Base-by-base conservation (phyloP, 2,113 vertebrate genomes). In the Nycticebus coucang region DNA sequence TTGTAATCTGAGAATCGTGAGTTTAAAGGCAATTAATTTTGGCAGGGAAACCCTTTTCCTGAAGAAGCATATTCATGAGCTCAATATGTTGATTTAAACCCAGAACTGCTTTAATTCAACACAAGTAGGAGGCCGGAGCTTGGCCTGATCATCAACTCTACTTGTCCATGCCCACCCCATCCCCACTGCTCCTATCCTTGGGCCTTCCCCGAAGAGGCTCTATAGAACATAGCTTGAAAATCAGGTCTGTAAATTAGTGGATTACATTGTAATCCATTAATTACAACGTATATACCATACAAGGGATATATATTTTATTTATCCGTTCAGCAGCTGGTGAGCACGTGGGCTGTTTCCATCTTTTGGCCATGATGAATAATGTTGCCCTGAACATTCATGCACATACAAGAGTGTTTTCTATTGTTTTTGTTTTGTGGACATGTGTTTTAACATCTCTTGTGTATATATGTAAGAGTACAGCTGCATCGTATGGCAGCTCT, bases 61-160 rank as follows among this genome's bases (percentile, higher is more conserved):
- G 77, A 37, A 87, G 35, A 82, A 37, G 35, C 10, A 22, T 53
- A 53, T 24, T 5, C 60, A 37, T 1, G 2, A 78, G 71, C 8
- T 62, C 64, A 89, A 1, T 74, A 35, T 50, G 24, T 88, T 10
- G 0, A 62, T 68, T 85, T 95, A 81, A 93, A 91, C 24, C 50
- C 85, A 81, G 66, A 91, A 93, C n/a, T 37, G 53, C 28, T 87
- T 85, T 68, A 17, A 71, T 35, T 86, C 60, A 91, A 89, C 57
- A 57, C 28, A 88, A 64, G 45, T 9, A 78, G 60, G 62, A 92
- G 4, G 72, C 15, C 37, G 68, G 78, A 91, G 18, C n/a, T 81
- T 10, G 30, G 0, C 50, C 78, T 66, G 37, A 64, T 62, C 66
- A 50, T 19, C 71, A 68, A 17, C 45, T n/a, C 35, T 37, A 8